Conservation (phyloP, 2,113 vertebrate species). For the Mobula birostris region DNA sequence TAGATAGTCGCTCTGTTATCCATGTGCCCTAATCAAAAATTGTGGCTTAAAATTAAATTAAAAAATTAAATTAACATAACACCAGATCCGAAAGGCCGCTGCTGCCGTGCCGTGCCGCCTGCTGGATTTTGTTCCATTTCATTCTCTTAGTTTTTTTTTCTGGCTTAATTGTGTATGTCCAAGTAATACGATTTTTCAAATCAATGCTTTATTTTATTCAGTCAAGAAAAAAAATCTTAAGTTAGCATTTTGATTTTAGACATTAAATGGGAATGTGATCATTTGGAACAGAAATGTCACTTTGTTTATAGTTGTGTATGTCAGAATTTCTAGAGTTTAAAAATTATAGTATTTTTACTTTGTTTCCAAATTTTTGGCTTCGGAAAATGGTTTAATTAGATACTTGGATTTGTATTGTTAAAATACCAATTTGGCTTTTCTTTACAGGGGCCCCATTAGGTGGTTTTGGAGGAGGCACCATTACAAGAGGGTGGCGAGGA, state of each 20-base stretch:
- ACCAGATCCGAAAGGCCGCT: too few relatives aligned
- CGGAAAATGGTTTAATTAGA: neutral
- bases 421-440: conserved; percentile 20
- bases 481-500: conserved; percentile 86
- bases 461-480: conserved; percentile 87
- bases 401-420: neutral
- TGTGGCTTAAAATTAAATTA: too few relatives aligned
- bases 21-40: too few relatives aligned
- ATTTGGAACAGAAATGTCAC: neutral
- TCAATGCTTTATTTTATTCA: too few relatives aligned
- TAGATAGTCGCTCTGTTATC: too few relatives aligned
- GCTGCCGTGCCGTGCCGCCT: too few relatives aligned
- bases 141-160: too few relatives aligned
- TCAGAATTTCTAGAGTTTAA: neutral
- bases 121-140: too few relatives aligned
- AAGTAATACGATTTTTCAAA: too few relatives aligned
- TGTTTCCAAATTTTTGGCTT: neutral
- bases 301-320: neutral
- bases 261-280: neutral
- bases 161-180: too few relatives aligned
- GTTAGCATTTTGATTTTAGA: neutral
- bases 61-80: too few relatives aligned
- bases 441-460: conserved; percentile 81
- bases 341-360: neutral
- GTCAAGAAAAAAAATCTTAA: neutral